Evolutionary conservation across 2,113 vertebrate genomes (phyloP).

Genomic region (Antigone vipio): DNA sequence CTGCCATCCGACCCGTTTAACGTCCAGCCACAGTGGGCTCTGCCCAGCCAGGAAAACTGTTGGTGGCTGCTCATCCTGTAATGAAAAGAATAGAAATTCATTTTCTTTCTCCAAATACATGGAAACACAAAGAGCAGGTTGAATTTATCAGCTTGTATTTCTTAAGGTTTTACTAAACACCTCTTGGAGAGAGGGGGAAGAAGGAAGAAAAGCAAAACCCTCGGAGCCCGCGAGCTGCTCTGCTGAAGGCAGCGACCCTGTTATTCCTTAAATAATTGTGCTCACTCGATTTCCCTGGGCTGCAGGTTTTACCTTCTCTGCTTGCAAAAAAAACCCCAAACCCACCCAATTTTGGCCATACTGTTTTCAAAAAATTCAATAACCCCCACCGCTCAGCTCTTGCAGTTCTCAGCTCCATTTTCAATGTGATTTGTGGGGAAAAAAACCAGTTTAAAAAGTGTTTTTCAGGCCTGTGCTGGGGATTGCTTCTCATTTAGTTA

Average conservation of each 20-base stretch:
- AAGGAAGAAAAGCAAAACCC: neutral
- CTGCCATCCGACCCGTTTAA: fast-evolving
- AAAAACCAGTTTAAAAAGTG: fast-evolving
- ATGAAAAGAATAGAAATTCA: fast-evolving
- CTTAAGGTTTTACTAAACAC: neutral
- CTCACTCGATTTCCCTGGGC: neutral
- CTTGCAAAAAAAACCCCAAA: neutral
- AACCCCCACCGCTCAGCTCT: neutral
- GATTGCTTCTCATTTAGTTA: fast-evolving
- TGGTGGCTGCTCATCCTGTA: neutral
- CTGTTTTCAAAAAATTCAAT: fast-evolving
- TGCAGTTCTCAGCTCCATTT: neutral
- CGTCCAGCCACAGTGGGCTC: neutral
- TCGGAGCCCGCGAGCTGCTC: fast-evolving
- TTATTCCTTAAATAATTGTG: fast-evolving
- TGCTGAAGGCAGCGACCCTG: neutral
- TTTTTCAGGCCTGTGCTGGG: neutral
- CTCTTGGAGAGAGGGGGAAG: neutral
- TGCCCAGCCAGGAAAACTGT: neutral
- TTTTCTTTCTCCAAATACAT: fast-evolving
- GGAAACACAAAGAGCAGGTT: neutral
- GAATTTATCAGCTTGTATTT: neutral
- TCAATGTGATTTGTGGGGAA: fast-evolving
- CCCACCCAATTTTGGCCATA: neutral
- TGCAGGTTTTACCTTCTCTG: neutral